Evolutionary conservation across 2,113 vertebrate genomes (phyloP).

Genomic region (Cynoglossus semilaevis): DNA sequence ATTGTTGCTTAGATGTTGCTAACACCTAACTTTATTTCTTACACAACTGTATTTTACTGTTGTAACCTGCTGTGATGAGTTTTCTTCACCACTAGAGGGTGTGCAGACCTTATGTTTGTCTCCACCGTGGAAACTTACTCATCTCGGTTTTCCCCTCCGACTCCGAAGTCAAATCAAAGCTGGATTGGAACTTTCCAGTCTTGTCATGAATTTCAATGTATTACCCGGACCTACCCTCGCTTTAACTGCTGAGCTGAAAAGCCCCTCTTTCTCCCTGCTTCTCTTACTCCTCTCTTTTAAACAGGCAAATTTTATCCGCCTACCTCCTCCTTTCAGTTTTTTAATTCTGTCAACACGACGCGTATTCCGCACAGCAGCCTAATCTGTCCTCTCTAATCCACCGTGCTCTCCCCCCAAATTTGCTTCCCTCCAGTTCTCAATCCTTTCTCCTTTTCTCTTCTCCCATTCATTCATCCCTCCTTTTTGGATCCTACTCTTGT

Average conservation of each 20-base stretch:
- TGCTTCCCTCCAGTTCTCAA: slow-evolving; percentile 55
- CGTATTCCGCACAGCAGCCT: slow-evolving; percentile 74
- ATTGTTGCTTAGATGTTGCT: no score
- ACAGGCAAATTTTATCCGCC: slow-evolving; percentile 52
- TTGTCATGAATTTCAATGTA: slow-evolving; percentile 54
- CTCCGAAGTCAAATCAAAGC: slow-evolving; percentile 23
- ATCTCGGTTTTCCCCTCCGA: slow-evolving; percentile 50
- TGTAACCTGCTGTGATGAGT: slow-evolving; percentile 31
- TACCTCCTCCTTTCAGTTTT: slow-evolving; percentile 65
- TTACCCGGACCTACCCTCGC: slow-evolving; percentile 42
- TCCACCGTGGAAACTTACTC: slow-evolving; percentile 26
- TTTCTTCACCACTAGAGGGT: slow-evolving; percentile 75
- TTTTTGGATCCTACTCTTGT: slow-evolving; percentile 30
- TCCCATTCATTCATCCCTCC: slow-evolving; percentile 52
- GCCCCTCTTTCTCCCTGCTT: slow-evolving; percentile 24
- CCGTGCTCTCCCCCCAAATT: slow-evolving; percentile 34
- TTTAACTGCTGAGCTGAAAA: slow-evolving; percentile 30
- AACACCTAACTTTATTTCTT: no score
- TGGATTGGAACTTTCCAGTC: slow-evolving; percentile 64
- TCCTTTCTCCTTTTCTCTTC: slow-evolving; percentile 34
- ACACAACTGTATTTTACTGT: no score
- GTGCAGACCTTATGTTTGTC: slow-evolving; percentile 11
- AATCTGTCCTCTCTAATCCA: slow-evolving; percentile 78
- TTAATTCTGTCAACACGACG: slow-evolving; percentile 63
- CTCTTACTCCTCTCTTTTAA: slow-evolving; percentile 19